Conservation (phyloP, 1,140 invertebrate species). For the Maniola jurtina region DNA sequence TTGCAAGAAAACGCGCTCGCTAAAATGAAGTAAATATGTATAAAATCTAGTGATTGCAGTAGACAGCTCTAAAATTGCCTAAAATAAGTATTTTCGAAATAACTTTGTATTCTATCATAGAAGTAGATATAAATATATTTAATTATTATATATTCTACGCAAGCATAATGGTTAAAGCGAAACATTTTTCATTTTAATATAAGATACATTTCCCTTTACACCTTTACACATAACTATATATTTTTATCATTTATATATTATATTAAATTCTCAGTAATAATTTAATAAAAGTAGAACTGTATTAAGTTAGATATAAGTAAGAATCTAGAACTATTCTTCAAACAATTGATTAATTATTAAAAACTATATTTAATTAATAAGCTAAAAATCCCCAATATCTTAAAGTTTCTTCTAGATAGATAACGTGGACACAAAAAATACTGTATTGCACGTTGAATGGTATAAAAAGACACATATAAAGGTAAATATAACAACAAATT, state of each 20-base stretch:
- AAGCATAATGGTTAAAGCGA: slow-evolving; percentile 22
- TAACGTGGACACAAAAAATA: slow-evolving; percentile 9
- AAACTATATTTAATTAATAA: no score
- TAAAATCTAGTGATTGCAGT: not conserved
- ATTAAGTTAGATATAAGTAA: no score
- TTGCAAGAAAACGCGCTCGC: slow-evolving; percentile 12
- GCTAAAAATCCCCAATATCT: not conserved
- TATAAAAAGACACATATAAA: slow-evolving; percentile 5
- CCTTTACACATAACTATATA: no score
- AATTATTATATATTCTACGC: slow-evolving; percentile 9
- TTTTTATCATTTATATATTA: no score
- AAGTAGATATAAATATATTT: not conserved
- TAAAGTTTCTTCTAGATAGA: not conserved
- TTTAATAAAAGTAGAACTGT: no score
- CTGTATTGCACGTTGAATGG: slow-evolving; percentile 32
- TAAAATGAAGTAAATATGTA: not conserved
- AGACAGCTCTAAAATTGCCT: not conserved
- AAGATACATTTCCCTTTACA: not conserved
- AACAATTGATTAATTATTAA: no score
- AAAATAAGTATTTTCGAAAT: not conserved
- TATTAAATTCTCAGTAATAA: no score
- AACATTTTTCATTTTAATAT: slow-evolving; percentile 7
- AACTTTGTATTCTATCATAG: not conserved
- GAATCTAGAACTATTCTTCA: no score
- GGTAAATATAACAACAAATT: slow-evolving; percentile 14